A percentile compares a stretch with the other conserved stretches of the same genome.
Conservation (phyloP, 2,888 invertebrate genomes). For the Drosophila multiciliata region DNA sequence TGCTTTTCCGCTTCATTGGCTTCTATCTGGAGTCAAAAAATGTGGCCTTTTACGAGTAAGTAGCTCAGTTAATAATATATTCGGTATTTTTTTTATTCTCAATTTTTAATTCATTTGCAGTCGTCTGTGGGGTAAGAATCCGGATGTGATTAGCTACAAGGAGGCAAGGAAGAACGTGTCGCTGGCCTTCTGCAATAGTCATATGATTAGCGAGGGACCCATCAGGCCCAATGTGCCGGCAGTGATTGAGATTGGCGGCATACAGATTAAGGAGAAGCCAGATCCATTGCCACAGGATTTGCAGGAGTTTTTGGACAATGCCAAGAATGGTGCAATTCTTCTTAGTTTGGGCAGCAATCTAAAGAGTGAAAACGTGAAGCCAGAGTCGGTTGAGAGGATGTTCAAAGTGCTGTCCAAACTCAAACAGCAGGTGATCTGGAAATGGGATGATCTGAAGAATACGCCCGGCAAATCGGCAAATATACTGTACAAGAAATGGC, state of each 20-base stretch:
- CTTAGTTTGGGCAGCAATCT: slow-evolving; percentile 85
- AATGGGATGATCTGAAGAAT: slow-evolving; percentile 87
- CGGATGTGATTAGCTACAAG: slow-evolving; percentile 65
- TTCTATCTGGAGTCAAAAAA: slow-evolving; percentile 32
- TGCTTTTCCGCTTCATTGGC: slow-evolving; percentile 34
- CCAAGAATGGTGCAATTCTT: slow-evolving; percentile 85
- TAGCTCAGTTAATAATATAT: background rate
- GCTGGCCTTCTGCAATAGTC: slow-evolving; percentile 78
- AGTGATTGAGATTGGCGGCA: slow-evolving; percentile 83
- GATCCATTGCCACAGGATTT: slow-evolving; percentile 83
- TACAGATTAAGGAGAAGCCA: slow-evolving; percentile 82
- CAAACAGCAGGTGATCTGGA: slow-evolving; percentile 89
- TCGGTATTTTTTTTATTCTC: background rate
- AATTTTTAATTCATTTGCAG: slow-evolving; percentile 15
- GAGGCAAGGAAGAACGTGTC: slow-evolving; percentile 80
- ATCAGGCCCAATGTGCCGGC: slow-evolving; percentile 82
- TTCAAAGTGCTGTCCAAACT: slow-evolving; percentile 87
- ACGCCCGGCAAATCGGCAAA: slow-evolving; percentile 84
- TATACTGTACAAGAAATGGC: slow-evolving; percentile 87
- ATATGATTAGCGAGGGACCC: slow-evolving; percentile 80
- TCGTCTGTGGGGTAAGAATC: slow-evolving; percentile 45
- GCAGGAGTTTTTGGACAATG: slow-evolving; percentile 79
- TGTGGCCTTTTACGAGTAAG: slow-evolving; percentile 68
- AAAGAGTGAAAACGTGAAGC: slow-evolving; percentile 84
- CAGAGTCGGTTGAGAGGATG: slow-evolving; percentile 86